These are phyloP conservation scores for Lasius fuliginosus DNA, from an alignment of 2,888 invertebrate species.

Conservation along the genomic window DNA sequence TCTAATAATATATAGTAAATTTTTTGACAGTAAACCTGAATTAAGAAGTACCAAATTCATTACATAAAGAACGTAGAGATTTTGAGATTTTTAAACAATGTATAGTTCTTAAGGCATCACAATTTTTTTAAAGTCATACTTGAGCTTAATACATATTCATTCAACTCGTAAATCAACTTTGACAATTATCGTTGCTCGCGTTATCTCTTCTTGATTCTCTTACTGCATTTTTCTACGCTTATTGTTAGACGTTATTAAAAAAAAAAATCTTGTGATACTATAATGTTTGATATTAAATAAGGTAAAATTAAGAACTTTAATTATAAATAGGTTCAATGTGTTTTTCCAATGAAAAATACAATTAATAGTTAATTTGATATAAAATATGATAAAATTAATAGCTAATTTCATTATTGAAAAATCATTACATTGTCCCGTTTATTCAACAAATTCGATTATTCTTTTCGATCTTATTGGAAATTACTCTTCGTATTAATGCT, in stretches of 20 bases:
- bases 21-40: background rate
- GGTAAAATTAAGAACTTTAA: background rate
- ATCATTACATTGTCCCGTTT: conserved; percentile 1
- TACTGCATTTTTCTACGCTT: background rate
- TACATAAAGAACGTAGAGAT: background rate
- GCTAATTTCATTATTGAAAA: background rate
- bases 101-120: background rate
- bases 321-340: background rate
- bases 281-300: background rate
- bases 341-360: background rate
- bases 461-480: background rate
- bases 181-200: background rate
- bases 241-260: background rate
- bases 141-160: background rate
- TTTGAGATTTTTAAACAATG: background rate
- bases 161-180: background rate
- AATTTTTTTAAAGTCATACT: background rate
- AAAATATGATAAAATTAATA: conserved; percentile 33
- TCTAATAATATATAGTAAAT: too few relatives aligned
- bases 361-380: conserved; percentile 23
- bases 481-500: conserved; percentile 1
- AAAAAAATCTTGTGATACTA: background rate
- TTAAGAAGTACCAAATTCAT: background rate
- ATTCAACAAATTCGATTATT: background rate
- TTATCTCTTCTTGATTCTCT: background rate